A percentile compares a stretch with the other conserved stretches of the same genome.
phyloP scores from a whole-genome alignment of 2,888 invertebrate species.

The Aplocera efformata region DNA sequence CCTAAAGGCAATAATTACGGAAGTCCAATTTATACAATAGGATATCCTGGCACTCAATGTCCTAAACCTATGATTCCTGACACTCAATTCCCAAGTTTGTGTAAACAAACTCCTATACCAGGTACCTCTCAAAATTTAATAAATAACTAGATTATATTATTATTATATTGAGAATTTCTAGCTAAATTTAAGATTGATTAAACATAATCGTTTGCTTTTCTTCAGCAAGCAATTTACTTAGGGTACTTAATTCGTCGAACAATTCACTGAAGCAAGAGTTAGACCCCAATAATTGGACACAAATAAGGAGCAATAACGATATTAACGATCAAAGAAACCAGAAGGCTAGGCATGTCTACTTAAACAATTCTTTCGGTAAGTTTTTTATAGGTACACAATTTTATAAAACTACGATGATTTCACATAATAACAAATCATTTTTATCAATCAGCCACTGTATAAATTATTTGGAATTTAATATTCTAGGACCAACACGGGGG shows the following conservation, averaged over 20 bases:
- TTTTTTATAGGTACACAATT: no score
- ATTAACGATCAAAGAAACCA: conserved; percentile 41
- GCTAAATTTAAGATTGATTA: background rate
- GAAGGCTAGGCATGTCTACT: conserved; percentile 47
- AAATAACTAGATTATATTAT: no score
- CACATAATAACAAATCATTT: no score
- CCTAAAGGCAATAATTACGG: conserved; percentile 59
- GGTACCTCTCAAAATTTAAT: conserved; percentile 15
- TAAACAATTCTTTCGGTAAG: conserved; percentile 46
- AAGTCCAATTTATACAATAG: conserved; percentile 59
- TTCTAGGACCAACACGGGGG: conserved; percentile 43
- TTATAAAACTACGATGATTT: no score
- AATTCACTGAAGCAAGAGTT: conserved; percentile 48
- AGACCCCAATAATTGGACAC: conserved; percentile 52
- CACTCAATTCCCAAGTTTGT: conserved; percentile 43
- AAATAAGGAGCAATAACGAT: conserved; percentile 34
- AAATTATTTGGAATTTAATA: no score
- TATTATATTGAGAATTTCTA: background rate
- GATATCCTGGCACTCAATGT: conserved; percentile 62
- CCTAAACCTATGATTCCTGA: conserved; percentile 40
- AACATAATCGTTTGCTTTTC: conserved; percentile 10
- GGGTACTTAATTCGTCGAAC: conserved; percentile 57
- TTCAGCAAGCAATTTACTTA: conserved; percentile 51
- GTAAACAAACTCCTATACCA: conserved; percentile 19
- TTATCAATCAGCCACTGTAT: no score